phyloP scores from a whole-genome alignment of 2,888 invertebrate genomes.

The Lochmaea capreae region DNA sequence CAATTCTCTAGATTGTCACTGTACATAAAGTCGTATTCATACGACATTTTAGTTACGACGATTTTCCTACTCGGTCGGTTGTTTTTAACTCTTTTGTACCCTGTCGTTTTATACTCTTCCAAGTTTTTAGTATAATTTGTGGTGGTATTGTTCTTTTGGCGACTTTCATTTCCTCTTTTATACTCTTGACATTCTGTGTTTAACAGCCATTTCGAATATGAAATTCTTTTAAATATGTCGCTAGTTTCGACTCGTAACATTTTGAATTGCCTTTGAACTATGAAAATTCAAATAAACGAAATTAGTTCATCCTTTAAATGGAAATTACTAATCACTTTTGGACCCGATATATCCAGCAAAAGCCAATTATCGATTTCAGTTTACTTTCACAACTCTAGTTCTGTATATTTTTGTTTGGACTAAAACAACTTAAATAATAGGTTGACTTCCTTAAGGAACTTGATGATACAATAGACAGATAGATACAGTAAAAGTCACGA shows the following conservation, averaged over 20 bases:
- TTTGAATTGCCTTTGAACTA: too few relatives aligned
- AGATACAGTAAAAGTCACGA: too few relatives aligned
- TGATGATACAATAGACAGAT: too few relatives aligned
- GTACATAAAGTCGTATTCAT: slow-evolving; percentile 8
- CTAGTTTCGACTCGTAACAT: not conserved
- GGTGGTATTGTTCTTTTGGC: slow-evolving; percentile 17
- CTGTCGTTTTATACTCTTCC: slow-evolving; percentile 1
- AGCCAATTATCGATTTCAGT: too few relatives aligned
- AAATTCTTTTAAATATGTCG: not conserved
- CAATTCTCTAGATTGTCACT: slow-evolving; percentile 18
- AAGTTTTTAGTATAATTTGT: slow-evolving; percentile 16
- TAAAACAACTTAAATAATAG: too few relatives aligned
- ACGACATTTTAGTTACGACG: slow-evolving; percentile 9
- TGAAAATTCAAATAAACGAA: too few relatives aligned
- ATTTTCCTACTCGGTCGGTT: slow-evolving; percentile 7
- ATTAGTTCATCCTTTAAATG: too few relatives aligned
- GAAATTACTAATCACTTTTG: too few relatives aligned
- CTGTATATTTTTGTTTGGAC: too few relatives aligned
- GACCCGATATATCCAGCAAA: too few relatives aligned
- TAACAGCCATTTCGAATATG: not conserved
- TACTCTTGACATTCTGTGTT: not conserved
- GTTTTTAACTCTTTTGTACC: slow-evolving; percentile 10
- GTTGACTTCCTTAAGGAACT: too few relatives aligned
- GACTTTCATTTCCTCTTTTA: slow-evolving; percentile 9
- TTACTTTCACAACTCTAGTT: too few relatives aligned